Percentiles rank a stretch among this genome's conserved stretches.
Conservation (phyloP, 92 coral and sea anemone genomes). For the Diadumene lineata region DNA sequence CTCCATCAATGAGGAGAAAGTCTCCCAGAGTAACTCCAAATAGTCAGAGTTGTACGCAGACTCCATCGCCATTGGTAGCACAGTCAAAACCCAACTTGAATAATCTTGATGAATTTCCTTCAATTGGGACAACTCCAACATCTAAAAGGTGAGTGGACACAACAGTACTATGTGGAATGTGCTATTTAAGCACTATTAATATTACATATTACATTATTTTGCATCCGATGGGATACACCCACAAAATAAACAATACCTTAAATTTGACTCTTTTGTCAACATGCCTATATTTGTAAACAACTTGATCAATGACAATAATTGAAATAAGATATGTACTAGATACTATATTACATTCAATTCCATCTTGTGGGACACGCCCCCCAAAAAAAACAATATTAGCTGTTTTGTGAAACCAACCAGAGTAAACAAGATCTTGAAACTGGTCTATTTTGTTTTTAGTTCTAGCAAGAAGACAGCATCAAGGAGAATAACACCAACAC, state of each 20-base stretch:
- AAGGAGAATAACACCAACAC: constrained; percentile 92
- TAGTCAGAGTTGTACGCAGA: constrained; percentile 46
- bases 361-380: too few species aligned
- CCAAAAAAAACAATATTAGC: too few species aligned
- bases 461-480: constrained; percentile 73
- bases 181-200: too few species aligned
- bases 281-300: too few species aligned
- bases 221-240: too few species aligned
- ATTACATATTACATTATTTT: too few species aligned
- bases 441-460: not conserved
- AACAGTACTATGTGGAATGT: not conserved
- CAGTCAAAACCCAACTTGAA: constrained; percentile 65
- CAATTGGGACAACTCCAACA: constrained; percentile 54
- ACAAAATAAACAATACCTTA: too few species aligned
- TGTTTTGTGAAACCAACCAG: too few species aligned
- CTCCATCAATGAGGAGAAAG: constrained; percentile 59
- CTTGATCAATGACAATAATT: too few species aligned
- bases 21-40: constrained; percentile 57
- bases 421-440: not conserved
- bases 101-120: constrained; percentile 86
- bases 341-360: too few species aligned
- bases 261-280: too few species aligned
- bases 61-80: constrained; percentile 46
- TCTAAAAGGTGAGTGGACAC: constrained; percentile 26
- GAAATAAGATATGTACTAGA: too few species aligned